These are phyloP conservation scores for Gortyna flavago DNA, from an alignment of 2,888 invertebrate species.

Conservation along the genomic window DNA sequence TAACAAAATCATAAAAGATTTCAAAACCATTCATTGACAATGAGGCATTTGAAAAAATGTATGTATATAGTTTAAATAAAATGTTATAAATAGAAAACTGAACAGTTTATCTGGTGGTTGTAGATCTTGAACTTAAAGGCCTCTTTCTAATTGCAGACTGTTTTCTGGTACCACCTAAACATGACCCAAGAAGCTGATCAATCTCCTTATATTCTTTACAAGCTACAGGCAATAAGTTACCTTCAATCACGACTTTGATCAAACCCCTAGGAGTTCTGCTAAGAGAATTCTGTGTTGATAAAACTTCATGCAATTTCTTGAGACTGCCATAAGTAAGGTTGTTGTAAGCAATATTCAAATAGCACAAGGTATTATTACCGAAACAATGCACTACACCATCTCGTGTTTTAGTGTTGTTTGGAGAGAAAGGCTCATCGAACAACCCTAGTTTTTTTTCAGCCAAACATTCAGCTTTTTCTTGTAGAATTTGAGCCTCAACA, in stretches of 20 bases:
- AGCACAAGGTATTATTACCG: constrained; percentile 76
- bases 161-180: not conserved
- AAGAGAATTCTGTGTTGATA: constrained; percentile 70
- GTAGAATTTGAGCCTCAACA: constrained; percentile 22
- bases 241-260: constrained; percentile 76
- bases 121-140: not conserved
- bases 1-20: too few relatives aligned
- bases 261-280: constrained; percentile 76
- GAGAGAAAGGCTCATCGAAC: constrained; percentile 73
- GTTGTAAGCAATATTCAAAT: constrained; percentile 80
- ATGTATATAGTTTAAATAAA: not conserved
- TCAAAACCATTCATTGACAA: too few relatives aligned
- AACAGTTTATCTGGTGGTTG: too few relatives aligned
- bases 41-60: too few relatives aligned
- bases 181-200: constrained; percentile 57
- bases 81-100: too few relatives aligned
- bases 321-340: constrained; percentile 71
- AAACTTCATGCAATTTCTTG: constrained; percentile 71
- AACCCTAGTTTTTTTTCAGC: constrained; percentile 67
- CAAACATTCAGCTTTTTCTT: constrained; percentile 71
- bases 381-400: constrained; percentile 67
- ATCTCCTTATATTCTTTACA: constrained; percentile 68
- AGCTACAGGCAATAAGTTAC: constrained; percentile 74
- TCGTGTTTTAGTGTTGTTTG: constrained; percentile 61
- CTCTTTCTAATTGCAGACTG: not conserved